Base-by-base conservation (phyloP, 2,888 invertebrate species). In the Deilephila porcellus region DNA sequence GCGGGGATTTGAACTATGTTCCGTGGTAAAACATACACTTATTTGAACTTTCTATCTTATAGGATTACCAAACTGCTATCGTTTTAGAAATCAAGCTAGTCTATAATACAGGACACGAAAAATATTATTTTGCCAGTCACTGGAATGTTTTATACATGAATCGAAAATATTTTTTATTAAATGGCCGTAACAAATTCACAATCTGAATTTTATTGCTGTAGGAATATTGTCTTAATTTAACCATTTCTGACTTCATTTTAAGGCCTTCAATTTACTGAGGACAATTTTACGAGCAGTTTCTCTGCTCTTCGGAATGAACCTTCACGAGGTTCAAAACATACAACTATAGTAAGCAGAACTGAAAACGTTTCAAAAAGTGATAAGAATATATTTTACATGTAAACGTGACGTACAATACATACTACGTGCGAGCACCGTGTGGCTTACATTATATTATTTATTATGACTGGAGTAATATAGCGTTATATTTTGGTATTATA, bases 1-100 rank as follows among this genome's bases (percentile, higher is more conserved):
- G 37, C 73, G 74, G 71, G 71, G 29, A 73, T 82, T 83, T 82
- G 82, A 81, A 81, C 80, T 78, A 76, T 25, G 63, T 77, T 77
- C 76, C 71, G 52, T 71, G 67, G 52, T 60, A 67, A 71, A 71
- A 70, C 5, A 70, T 74, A 56, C 72, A 32, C 14, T 4, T 62
- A 32, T 64, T 45, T 45, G 64, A 64, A 64, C 64, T 64, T 37
- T 34, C 45, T 45, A 45, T 11, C 45, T 45, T 45, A 45, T 14
- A 45, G 14, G 11, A 20, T n/a, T 64, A 20, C n/a, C 8, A n/a
- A 37, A 34, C 6, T 20, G 1, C 19, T 19, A 7, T 45, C 1
- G 45, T 45, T 45, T 45, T 64, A 5, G 20, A 45, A 45, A 45
- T 29, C 4, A 14, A 60, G 32, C 60, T 25, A 29, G 1, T 29